Evolutionary conservation across 1,140 invertebrate genomes (phyloP), one percentile per base, ranked within the genome.

Genomic region (Maconellicoccus hirsutus): DNA sequence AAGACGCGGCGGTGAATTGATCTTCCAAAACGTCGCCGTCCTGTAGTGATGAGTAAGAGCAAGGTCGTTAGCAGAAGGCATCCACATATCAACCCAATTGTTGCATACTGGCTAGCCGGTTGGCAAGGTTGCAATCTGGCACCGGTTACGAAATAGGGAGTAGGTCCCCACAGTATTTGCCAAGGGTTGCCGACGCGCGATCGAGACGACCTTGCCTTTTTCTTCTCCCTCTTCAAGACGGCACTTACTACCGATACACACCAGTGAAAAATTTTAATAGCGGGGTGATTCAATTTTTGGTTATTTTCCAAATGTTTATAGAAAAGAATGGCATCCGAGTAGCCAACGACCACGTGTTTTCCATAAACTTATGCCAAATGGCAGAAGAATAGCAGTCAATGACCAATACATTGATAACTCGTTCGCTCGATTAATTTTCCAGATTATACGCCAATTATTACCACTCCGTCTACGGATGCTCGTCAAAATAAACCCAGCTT

Each of bases 101-200:
- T 66, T 66, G 61, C 61, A 66, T 66, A 66, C 25, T 25, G 61
- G 61, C 61, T 66, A 66, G 61, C 61, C 61, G 25, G 25, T 66
- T 66, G 61, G 61, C 61, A 66, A 66, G 61, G 22, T 66, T 66
- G 61, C 61, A 66, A 66, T 66, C 61, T 66, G 61, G 61, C 61
- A 66, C 61, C 61, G 61, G 61, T 66, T 66, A 66, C 16, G 25
- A 66, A 23, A 66, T 8, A 26, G 61, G 61, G 61, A 66, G 61
- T 26, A 66, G 61, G 25, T 66, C 61, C 61, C 61, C 61, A 23
- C 25, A 66, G 21, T 26, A 26, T 66, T 26, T 66, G 61, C 61
- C 61, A 66, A 66, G 61, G 61, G 61, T 66, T 66, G 61, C 22
- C 25, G 22, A 52, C 16, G 16, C 42, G 42, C n/a, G 6, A 52